Percentiles rank a stretch among this genome's conserved stretches.
Evolutionary conservation across 2,797 vertebrate species (phyloP).

Genomic region (Ceyx erithaca): DNA sequence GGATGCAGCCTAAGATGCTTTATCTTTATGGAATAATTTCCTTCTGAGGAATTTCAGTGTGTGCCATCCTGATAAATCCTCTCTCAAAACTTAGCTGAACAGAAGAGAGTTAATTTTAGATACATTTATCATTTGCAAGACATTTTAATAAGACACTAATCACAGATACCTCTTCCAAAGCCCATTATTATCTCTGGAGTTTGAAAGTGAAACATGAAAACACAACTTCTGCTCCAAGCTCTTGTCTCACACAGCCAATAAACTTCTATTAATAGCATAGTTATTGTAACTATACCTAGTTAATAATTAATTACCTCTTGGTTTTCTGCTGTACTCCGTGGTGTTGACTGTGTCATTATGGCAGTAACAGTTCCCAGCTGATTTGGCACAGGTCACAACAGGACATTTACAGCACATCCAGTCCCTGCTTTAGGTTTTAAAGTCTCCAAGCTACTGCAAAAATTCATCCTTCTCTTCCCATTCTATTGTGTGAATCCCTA

Average conservation of each 20-base stretch:
- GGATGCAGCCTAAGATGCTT: background rate
- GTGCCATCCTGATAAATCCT: background rate
- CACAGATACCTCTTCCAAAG: background rate
- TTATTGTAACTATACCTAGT: background rate
- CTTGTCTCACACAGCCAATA: background rate
- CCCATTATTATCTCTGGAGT: background rate
- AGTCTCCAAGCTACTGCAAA: background rate
- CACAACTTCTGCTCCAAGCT: background rate
- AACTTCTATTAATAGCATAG: background rate
- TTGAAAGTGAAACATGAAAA: background rate
- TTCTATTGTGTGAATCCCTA: background rate
- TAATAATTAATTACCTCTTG: background rate
- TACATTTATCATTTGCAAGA: background rate
- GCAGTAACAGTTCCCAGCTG: background rate
- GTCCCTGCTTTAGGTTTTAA: background rate
- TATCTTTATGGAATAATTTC: background rate
- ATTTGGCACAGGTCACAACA: background rate
- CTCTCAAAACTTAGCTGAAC: background rate
- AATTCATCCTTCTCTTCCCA: background rate
- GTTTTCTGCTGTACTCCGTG: background rate
- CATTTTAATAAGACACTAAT: background rate
- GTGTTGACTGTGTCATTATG: background rate
- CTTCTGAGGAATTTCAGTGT: background rate
- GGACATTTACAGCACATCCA: background rate
- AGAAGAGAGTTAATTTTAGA: background rate